Percentiles rank a stretch among this genome's conserved stretches.
These are phyloP conservation scores for Drosophila bocki DNA, from an alignment of 1,140 invertebrate species.

Conservation along the genomic window DNA sequence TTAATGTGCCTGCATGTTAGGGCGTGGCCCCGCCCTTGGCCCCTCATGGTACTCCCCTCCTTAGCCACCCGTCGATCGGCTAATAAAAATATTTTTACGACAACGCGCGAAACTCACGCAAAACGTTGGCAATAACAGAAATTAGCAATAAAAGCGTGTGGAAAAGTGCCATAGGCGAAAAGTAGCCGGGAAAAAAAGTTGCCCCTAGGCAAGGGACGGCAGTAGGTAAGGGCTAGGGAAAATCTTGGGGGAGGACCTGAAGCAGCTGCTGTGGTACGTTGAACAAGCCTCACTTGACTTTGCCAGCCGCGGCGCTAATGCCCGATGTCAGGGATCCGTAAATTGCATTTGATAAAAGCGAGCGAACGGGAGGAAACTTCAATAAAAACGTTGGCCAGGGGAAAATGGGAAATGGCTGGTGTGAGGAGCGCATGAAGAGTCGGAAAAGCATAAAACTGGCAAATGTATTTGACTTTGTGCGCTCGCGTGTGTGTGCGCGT, in stretches of 20 bases:
- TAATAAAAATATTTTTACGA: slow-evolving; percentile 84
- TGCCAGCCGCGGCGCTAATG: slow-evolving; percentile 41
- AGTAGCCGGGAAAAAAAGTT: slow-evolving; percentile 39
- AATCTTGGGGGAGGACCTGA: neutral
- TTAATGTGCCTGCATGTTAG: slow-evolving; percentile 10
- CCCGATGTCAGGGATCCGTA: slow-evolving; percentile 48
- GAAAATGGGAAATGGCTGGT: slow-evolving; percentile 14
- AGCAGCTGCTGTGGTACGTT: slow-evolving; percentile 36
- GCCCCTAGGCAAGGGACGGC: neutral
- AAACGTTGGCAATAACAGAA: slow-evolving; percentile 76
- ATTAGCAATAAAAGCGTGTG: slow-evolving; percentile 77
- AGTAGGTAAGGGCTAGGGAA: neutral
- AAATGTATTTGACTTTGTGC: slow-evolving; percentile 44
- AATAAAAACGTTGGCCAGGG: slow-evolving; percentile 43
- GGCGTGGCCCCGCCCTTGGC: slow-evolving; percentile 1
- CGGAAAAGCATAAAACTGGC: slow-evolving; percentile 45
- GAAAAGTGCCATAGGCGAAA: slow-evolving; percentile 59
- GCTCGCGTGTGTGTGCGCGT: slow-evolving; percentile 1
- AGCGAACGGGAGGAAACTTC: slow-evolving; percentile 38
- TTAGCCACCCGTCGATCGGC: slow-evolving; percentile 17
- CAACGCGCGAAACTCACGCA: slow-evolving; percentile 66
- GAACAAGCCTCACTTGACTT: slow-evolving; percentile 44
- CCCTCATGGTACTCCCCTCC: too few species aligned
- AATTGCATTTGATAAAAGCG: slow-evolving; percentile 63
- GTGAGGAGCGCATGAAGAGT: neutral